These are phyloP conservation scores for Stercorarius parasiticus DNA, from an alignment of 2,113 vertebrate genomes.

Conservation along the genomic window DNA sequence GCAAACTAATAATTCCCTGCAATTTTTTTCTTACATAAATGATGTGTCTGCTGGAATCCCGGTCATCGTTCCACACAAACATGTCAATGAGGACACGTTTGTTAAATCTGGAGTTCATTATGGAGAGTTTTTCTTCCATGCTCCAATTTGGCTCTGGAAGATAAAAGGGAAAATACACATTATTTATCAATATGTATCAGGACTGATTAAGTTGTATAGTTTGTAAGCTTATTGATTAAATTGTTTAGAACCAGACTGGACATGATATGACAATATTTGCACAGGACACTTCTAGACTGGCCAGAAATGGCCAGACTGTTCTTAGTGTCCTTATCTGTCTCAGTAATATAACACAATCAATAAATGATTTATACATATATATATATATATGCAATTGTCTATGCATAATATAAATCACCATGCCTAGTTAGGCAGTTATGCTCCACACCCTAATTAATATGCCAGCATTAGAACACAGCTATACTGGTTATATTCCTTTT, in stretches of 20 bases:
- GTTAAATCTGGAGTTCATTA: conserved; percentile 86
- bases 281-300: not conserved
- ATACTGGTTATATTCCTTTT: not conserved
- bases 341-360: not conserved
- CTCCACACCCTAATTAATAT: not conserved
- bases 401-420: not conserved
- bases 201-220: not conserved
- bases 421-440: not conserved
- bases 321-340: not conserved
- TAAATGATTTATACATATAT: not conserved
- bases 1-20: not conserved
- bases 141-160: conserved; percentile 83
- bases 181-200: not conserved
- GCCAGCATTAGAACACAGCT: not conserved
- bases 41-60: conserved; percentile 88
- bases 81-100: conserved; percentile 89
- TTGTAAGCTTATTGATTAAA: not conserved
- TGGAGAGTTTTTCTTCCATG: conserved; percentile 86
- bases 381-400: not conserved
- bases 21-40: conserved; percentile 82
- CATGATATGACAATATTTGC: not conserved
- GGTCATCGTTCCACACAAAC: conserved; percentile 93
- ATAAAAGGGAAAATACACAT: not conserved
- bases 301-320: not conserved
- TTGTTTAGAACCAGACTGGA: not conserved